Base-by-base conservation (phyloP, 64 coral and sea anemone genomes). In the Catalaphyllia jardinei region DNA sequence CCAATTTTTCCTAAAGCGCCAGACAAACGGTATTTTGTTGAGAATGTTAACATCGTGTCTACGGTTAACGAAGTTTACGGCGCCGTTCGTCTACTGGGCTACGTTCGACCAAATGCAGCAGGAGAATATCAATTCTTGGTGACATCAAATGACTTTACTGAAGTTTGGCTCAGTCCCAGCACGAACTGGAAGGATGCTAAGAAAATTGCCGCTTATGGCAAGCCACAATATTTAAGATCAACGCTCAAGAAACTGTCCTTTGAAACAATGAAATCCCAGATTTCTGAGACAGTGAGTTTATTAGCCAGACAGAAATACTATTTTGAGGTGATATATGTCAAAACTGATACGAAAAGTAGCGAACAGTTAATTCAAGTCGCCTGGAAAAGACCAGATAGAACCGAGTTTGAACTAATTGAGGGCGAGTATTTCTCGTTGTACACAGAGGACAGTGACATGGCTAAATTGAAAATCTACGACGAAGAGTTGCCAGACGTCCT, bases 1-100 rank as follows among this genome's bases (percentile, higher is more conserved):
- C 81, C 81, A 39, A 84, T 84, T 39, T 84, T 84, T 50, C 81
- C 81, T 1, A 69, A 84, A 12, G 81, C 81, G 10, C 81, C 81
- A 17, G 81, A 84, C 71, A 46, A 67, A 63, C 71, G 62, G 49
- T 51, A 33, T 20, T 67, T 50, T 17, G 63, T 51, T 42, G 8
- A 24, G 27, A 84, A 22, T 51, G 63, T 22, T 25, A 38, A 84
- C 81, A 10, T 84, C 1, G 4, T 50, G 8, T 67, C 63, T 11
- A 14, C 12, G 10, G 35, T 0, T 63, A 24, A 46, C 29, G 50
- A n/a, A 65, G 10, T 84, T 27, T 62, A 24, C 49, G 35, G 62
- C 8, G 64, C 25, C 1, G 38, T 69, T 50, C 31, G 81, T 50
- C 38, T 84, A 10, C 61, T 84, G 35, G 81, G 81, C 1, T 84